phyloP scores from a whole-genome alignment of 2,888 invertebrate genomes.

The Zonitis immaculata region DNA sequence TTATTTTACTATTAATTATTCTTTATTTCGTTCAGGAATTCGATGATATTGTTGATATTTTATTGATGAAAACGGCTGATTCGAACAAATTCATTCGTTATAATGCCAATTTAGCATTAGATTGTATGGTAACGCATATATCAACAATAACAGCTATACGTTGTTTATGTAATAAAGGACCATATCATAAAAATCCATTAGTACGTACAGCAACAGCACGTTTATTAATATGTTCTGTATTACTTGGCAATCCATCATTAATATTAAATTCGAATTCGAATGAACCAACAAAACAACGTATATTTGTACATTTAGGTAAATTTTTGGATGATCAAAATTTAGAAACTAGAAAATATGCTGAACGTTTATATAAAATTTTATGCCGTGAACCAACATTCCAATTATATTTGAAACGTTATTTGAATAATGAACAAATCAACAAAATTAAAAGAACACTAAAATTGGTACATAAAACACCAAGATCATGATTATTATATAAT shows the following conservation, averaged over 20 bases:
- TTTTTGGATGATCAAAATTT: slow-evolving; percentile 53
- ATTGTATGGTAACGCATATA: slow-evolving; percentile 62
- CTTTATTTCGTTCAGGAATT: slow-evolving; percentile 56
- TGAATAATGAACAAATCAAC: slow-evolving; percentile 36
- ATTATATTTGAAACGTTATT: slow-evolving; percentile 48
- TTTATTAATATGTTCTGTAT: slow-evolving; percentile 59
- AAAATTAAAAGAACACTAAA: slow-evolving; percentile 13
- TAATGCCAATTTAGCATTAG: slow-evolving; percentile 68
- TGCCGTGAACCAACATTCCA: slow-evolving; percentile 54
- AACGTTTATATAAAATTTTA: slow-evolving; percentile 54
- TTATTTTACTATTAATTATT: too few species aligned
- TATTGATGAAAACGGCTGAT: slow-evolving; percentile 68
- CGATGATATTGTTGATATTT: slow-evolving; percentile 61
- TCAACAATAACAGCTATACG: slow-evolving; percentile 56
- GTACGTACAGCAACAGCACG: slow-evolving; percentile 64
- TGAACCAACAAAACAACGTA: slow-evolving; percentile 51
- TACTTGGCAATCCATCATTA: slow-evolving; percentile 58
- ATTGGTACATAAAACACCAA: slow-evolving; percentile 11
- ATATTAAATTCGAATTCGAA: slow-evolving; percentile 54
- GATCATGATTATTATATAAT: slow-evolving; percentile 3
- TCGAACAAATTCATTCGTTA: slow-evolving; percentile 69
- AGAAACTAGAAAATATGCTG: slow-evolving; percentile 57
- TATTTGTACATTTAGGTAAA: slow-evolving; percentile 50
- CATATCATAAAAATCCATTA: slow-evolving; percentile 60
- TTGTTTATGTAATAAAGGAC: slow-evolving; percentile 50